Evolutionary conservation across 2,888 invertebrate genomes (phyloP).

Genomic region (Emmelina monodactyla): DNA sequence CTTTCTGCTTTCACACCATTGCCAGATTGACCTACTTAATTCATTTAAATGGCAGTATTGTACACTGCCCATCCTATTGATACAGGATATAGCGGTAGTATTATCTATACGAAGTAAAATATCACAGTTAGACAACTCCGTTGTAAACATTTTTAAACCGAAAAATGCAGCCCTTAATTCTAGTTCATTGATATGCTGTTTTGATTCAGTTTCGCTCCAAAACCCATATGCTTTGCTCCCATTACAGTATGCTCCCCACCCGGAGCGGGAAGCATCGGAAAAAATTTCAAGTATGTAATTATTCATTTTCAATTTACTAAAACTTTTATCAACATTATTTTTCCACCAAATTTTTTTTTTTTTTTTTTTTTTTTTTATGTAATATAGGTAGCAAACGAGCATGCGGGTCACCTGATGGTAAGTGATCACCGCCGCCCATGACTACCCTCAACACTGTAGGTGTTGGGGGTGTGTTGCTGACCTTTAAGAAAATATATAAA

Average conservation of each 20-base stretch:
- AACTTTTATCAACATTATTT: conserved; percentile 4
- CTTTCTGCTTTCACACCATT: conserved; percentile 11
- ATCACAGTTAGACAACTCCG: conserved; percentile 5
- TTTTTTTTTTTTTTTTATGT: no score
- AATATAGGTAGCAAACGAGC: no score
- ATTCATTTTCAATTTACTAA: conserved; percentile 6
- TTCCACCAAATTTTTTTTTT: conserved; percentile 17
- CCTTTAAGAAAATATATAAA: no score
- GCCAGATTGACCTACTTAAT: conserved; percentile 19
- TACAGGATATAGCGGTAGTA: conserved; percentile 16
- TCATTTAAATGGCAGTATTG: conserved; percentile 14
- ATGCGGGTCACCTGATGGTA: no score
- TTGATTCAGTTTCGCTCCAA: conserved; percentile 2
- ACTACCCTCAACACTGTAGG: no score
- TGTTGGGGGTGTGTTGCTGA: no score
- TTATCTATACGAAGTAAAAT: conserved; percentile 18
- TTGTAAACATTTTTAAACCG: not conserved
- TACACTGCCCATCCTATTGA: conserved; percentile 18
- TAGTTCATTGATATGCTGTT: conserved; percentile 10
- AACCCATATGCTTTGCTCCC: conserved; percentile 1
- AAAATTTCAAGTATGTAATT: conserved; percentile 14
- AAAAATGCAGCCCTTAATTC: conserved; percentile 2
- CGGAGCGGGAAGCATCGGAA: conserved; percentile 16
- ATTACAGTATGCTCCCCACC: conserved; percentile 15
- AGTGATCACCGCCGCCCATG: no score